Conservation (phyloP, 2,888 invertebrate genomes). For the Crocallis elinguaria region DNA sequence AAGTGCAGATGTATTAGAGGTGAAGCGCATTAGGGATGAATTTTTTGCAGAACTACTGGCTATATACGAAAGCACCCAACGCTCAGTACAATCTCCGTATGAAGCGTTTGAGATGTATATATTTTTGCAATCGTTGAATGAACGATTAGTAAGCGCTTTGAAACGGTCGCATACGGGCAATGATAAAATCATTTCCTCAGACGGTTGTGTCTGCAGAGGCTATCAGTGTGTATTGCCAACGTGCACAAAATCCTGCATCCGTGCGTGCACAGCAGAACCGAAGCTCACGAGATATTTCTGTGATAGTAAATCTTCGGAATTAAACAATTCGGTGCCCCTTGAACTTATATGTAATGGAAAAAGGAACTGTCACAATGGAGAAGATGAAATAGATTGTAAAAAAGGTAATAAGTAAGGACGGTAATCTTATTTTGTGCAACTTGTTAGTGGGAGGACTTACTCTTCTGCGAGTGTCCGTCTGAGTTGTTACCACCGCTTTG, state of each 20-base stretch:
- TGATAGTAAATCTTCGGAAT: conserved; percentile 18
- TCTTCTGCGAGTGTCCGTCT: too few relatives aligned
- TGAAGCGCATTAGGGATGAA: conserved; percentile 53
- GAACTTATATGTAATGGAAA: conserved; percentile 62
- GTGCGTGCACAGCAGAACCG: conserved; percentile 57
- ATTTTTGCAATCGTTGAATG: conserved; percentile 53
- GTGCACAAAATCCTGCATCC: conserved; percentile 57
- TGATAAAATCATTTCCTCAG: conserved; percentile 46
- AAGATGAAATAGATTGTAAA: conserved; percentile 65
- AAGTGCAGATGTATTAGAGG: conserved; percentile 36
- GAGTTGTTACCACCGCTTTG: too few relatives aligned
- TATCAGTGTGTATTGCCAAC: conserved; percentile 50
- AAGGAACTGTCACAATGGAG: conserved; percentile 57
- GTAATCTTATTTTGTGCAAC: neutral
- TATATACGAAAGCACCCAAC: conserved; percentile 46
- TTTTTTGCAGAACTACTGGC: conserved; percentile 48
- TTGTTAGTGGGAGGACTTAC: too few relatives aligned
- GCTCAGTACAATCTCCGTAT: neutral
- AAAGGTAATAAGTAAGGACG: conserved; percentile 50
- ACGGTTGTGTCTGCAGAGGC: conserved; percentile 59
- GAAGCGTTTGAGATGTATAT: conserved; percentile 51
- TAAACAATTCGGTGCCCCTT: conserved; percentile 47
- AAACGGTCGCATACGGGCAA: conserved; percentile 66
- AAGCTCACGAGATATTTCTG: conserved; percentile 59
- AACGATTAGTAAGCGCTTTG: conserved; percentile 58